Base-by-base conservation (phyloP, 2,113 vertebrate species). In the Megalops atlanticus region DNA sequence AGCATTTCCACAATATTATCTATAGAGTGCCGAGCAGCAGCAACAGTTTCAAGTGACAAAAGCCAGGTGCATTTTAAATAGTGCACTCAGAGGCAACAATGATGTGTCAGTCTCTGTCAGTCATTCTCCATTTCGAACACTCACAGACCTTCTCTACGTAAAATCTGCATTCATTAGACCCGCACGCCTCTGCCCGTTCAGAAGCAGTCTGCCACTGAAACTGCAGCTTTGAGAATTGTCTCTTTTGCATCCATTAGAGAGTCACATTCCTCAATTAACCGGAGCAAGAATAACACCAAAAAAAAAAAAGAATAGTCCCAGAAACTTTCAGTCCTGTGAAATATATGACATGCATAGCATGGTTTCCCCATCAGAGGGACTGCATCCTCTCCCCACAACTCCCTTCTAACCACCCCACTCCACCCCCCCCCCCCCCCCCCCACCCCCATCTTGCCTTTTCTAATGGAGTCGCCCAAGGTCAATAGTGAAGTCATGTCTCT, bases 281-380 rank as follows among this genome's bases (percentile, higher is more conserved):
- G 76, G 78, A 73, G 12, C 38, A 68, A 81, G 82, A 74, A 12
- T 41, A 11, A 16, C 15, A 41, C 40, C 39, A n/a, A 14, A 27
- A 12, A 75, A 49, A 49, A 16, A n/a, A 14, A 33, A 16, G 54
- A 49, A 35, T n/a, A 35, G 31, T 77, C 74, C 18, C 58, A 2
- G n/a, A 71, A 33, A 83, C 76, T 78, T 85, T 76, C 85, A 36
- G 16, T 85, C 81, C 83, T 86, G 58, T 82, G 33, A 90, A 84
- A 84, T 86, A 87, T 87, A 85, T 83, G 81, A 78, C 88, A 91
- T 91, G 88, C 88, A 89, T 88, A 88, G 88, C 73, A 41, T 40
- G 38, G 47, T 75, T 49, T 68, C n/a, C 41, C 58, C 64, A 27
- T 72, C 64, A 54, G 68, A 71, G 78, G 49, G 54, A 73, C 41